A percentile compares a stretch with the other conserved stretches of the same genome.
Conservation (phyloP, 1,140 invertebrate genomes). For the Drepana arcuata region DNA sequence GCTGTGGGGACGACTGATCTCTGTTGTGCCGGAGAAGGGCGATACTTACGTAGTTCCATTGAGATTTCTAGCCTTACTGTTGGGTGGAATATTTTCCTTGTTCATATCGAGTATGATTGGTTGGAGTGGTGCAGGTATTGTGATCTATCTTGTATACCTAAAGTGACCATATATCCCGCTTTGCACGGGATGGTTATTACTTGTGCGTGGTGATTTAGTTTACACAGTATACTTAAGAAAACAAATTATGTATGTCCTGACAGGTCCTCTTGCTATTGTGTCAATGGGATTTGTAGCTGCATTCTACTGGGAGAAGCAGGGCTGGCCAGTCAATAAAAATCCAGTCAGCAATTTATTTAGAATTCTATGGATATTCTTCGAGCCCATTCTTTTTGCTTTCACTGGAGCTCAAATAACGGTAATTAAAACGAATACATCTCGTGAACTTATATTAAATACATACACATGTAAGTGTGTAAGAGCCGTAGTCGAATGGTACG, state of each 20-base stretch:
- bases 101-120: conserved; percentile 87
- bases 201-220: too few relatives aligned
- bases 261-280: conserved; percentile 85
- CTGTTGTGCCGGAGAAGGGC: conserved; percentile 83
- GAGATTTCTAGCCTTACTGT: conserved; percentile 82
- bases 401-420: conserved; percentile 90
- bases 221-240: too few relatives aligned
- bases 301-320: conserved; percentile 81
- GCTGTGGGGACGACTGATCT: conserved; percentile 81
- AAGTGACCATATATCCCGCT: too few relatives aligned
- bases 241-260: too few relatives aligned
- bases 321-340: conserved; percentile 88
- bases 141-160: too few relatives aligned
- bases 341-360: conserved; percentile 88
- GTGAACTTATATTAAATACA: too few relatives aligned
- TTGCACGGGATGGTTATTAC: too few relatives aligned
- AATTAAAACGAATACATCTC: conserved; percentile 17
- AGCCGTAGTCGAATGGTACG: too few relatives aligned
- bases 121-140: conserved; percentile 82
- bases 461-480: too few relatives aligned
- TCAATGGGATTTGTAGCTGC: conserved; percentile 89
- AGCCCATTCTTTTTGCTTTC: conserved; percentile 92
- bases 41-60: conserved; percentile 84
- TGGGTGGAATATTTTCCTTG: conserved; percentile 87
- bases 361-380: conserved; percentile 94